Conservation (phyloP, 2,888 invertebrate genomes). For the Hydropsyche betteni region DNA sequence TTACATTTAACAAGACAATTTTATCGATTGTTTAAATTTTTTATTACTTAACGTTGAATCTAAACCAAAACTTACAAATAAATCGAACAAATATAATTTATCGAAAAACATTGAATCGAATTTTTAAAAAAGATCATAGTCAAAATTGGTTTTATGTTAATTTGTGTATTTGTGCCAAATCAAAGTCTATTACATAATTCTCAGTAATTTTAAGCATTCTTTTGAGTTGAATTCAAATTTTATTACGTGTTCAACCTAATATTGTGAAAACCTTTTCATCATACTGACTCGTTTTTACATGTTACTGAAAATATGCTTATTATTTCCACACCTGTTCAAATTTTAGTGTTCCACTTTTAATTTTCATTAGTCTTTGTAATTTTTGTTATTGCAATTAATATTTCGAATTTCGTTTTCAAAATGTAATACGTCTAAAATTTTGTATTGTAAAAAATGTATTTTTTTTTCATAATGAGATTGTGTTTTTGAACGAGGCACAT, state of each 20-base stretch:
- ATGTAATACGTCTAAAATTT: no score
- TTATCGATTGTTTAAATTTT: no score
- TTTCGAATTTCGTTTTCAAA: neutral
- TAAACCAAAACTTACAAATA: no score
- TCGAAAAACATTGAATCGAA: no score
- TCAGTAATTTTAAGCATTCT: neutral
- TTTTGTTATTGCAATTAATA: constrained; percentile 1
- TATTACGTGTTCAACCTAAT: neutral
- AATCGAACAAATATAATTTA: no score
- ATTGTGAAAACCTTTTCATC: neutral
- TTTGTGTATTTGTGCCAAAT: constrained; percentile 2
- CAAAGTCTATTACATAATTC: neutral
- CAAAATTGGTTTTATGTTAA: neutral
- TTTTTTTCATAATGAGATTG: no score
- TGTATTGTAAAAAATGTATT: no score
- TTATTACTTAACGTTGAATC: no score
- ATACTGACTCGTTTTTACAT: constrained; percentile 9
- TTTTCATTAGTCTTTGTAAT: neutral
- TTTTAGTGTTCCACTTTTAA: constrained; percentile 21
- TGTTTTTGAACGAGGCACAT: no score
- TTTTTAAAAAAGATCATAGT: no score
- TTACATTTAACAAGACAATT: no score
- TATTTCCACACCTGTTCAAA: constrained; percentile 25
- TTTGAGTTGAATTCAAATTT: neutral
- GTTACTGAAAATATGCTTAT: neutral